Base-by-base conservation (phyloP, 2,113 vertebrate species). In the Damaliscus lunatus region DNA sequence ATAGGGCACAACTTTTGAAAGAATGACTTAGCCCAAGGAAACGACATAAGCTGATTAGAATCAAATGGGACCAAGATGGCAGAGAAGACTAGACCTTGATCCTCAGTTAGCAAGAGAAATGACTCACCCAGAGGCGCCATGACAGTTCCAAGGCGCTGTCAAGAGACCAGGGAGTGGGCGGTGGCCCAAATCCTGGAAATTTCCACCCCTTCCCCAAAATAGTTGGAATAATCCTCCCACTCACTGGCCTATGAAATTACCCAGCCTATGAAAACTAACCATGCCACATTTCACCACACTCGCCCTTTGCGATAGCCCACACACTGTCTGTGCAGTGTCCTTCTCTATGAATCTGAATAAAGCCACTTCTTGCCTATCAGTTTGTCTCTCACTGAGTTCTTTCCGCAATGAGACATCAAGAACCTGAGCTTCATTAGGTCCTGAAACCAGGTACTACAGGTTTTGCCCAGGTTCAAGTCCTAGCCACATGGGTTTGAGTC, bases 241-340 rank as follows among this genome's bases (percentile, higher is more conserved):
- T 71, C 19, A 12, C 23, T 71, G 21, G 67, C n/a, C 36, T 23
- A 23, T 6, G n/a, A 71, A 71, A 71, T 71, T 23, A 71, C 19
- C 19, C 67, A 40, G n/a, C 67, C 67, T 6, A 71, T 40, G 40
- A 71, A 71, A 12, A 71, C n/a, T 71, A 71, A 71, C 19, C 19
- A 23, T 10, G n/a, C n/a, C n/a, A 2, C 67, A 71, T 71, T 40
- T 71, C n/a, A n/a, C 64, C 64, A 36, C n/a, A 40, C 67, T 21
- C 5, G 5, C n/a, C n/a, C 67, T 71, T 1, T 40, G n/a, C 0
- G 0, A 71, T 40, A 36, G n/a, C 67, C 64, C n/a, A 40, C 19
- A 40, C 67, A 36, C 15, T 17, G n/a, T 71, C 67, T 71, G n/a
- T 40, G n/a, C 19, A 23, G n/a, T 23, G 67, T 40, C n/a, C 67